phyloP scores from a whole-genome alignment of 1,140 invertebrate species.

The Venturia canescens region DNA sequence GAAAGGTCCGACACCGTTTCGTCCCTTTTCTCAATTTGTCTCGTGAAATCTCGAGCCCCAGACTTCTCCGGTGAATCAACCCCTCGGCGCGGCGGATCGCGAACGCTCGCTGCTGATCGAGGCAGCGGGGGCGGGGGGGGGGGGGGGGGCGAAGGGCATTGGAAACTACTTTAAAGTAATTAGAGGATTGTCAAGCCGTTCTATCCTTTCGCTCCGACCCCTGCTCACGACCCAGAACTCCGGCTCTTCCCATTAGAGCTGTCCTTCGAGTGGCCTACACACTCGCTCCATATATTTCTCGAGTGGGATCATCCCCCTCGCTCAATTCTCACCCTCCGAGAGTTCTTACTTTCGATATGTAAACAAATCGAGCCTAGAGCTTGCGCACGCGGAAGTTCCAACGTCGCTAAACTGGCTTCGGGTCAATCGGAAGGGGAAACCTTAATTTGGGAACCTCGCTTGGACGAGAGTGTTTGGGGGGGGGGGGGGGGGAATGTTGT shows the following conservation, averaged over 20 bases:
- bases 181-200: conserved; percentile 74
- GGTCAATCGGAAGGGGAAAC: too few relatives aligned
- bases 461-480: too few relatives aligned
- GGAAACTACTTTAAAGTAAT: conserved; percentile 76
- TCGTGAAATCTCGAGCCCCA: background rate
- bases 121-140: background rate
- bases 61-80: background rate
- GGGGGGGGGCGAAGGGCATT: conserved; percentile 60
- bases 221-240: conserved; percentile 23
- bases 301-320: conserved; percentile 62
- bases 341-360: background rate
- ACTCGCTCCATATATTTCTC: conserved; percentile 47
- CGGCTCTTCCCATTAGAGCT: conserved; percentile 72
- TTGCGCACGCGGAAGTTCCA: too few relatives aligned
- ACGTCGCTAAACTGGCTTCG: too few relatives aligned
- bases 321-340: background rate
- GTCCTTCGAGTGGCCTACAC: conserved; percentile 63
- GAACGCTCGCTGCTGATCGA: background rate
- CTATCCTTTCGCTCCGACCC: conserved; percentile 42
- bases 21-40: background rate
- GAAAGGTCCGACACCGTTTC: background rate
- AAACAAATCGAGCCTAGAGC: too few relatives aligned
- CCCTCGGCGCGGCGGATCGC: background rate
- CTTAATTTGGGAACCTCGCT: too few relatives aligned
- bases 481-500: too few relatives aligned